Base-by-base conservation (phyloP, 2,797 vertebrate species). In the Capromys pilorides region DNA sequence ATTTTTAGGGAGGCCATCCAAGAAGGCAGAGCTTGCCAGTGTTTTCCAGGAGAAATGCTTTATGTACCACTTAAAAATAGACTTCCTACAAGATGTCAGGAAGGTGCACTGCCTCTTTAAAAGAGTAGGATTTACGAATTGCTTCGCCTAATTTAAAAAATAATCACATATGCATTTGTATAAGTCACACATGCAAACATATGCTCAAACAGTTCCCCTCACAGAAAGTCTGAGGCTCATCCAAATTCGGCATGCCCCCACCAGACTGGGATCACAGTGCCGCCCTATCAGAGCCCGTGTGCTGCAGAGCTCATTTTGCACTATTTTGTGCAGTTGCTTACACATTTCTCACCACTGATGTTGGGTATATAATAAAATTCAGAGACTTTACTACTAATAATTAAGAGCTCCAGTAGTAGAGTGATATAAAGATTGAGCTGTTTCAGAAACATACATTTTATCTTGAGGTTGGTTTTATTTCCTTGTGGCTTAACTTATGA, bases 401-500 rank as follows among this genome's bases (percentile, higher is more conserved):
- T 98, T 98, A 98, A 98, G 96, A 96, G 83, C 86, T 97, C 95
- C 96, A 96, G 97, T 96, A 97, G 96, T 95, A 95, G 96, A 97
- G 97, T 91, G 97, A 97, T 98, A 97, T 87, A 97, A 98, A 97
- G 97, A 97, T 97, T 97, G 97, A 97, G 94, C 96, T 98, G 97
- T 97, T 98, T 97, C 96, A 97, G 95, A 97, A 97, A 97, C 92
- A 97, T 96, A 97, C 94, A 94, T 98, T 98, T 98, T 98, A 98
- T 98, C 98, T 98, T 97, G 96, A 97, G 97, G 97, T 97, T 98
- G 97, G 90, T 97, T 97, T 98, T 98, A 98, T 98, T 98, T 98
- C 97, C 97, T 98, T 97, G 96, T 96, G 97, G 97, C 92, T 98
- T 98, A 98, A 98, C 97, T 98, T 97, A 97, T 98, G 97, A 98